A percentile compares a stretch with the other conserved stretches of the same genome.
Evolutionary conservation across 1,140 invertebrate species (phyloP).

Genomic region (Laupala kohalensis): DNA sequence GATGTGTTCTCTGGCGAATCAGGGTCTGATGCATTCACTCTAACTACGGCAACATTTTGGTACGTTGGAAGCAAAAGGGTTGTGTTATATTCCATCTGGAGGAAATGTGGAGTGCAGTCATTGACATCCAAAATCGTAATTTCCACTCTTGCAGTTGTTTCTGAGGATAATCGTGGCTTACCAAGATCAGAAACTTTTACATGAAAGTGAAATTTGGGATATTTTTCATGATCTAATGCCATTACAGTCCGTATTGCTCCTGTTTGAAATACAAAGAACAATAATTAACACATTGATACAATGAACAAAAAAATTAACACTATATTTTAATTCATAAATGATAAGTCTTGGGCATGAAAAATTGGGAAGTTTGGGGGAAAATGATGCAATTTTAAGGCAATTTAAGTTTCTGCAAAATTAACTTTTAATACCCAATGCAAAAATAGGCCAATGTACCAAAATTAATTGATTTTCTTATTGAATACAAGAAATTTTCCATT

Average conservation of each 20-base stretch:
- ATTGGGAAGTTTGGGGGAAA: no score
- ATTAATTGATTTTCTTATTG: no score
- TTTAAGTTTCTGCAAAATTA: neutral
- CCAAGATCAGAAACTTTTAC: conserved; percentile 80
- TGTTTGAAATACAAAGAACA: conserved; percentile 16
- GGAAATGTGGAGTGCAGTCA: conserved; percentile 70
- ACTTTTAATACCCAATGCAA: no score
- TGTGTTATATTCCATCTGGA: conserved; percentile 52
- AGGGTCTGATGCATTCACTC: conserved; percentile 54
- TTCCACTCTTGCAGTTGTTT: conserved; percentile 52
- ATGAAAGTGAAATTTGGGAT: conserved; percentile 55
- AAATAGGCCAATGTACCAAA: no score
- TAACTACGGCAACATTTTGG: conserved; percentile 48
- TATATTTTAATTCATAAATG: no score
- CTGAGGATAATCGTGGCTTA: conserved; percentile 62
- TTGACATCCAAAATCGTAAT: conserved; percentile 76
- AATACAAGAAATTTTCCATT: no score
- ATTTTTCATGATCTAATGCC: conserved; percentile 68
- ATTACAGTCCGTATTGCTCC: conserved; percentile 67
- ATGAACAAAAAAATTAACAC: neutral
- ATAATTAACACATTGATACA: neutral
- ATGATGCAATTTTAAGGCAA: neutral
- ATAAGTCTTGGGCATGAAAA: no score
- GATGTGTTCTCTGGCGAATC: conserved; percentile 51
- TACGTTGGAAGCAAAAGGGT: conserved; percentile 70